Conservation (phyloP, 2,113 vertebrate species). For the Amazona vittata region DNA sequence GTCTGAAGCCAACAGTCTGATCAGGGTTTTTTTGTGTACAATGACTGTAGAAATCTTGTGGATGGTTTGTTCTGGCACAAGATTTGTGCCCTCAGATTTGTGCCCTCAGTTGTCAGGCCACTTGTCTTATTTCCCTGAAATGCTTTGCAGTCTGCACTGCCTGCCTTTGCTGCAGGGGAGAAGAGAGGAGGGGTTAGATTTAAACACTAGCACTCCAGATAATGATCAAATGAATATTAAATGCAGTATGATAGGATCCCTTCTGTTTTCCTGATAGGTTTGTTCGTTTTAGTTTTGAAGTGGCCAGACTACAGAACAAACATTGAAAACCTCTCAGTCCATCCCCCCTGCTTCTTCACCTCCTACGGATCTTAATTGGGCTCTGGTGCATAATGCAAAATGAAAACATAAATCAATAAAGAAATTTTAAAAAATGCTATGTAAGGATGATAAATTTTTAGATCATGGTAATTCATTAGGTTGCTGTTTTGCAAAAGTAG, state of each 20-base stretch:
- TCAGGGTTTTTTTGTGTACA: not conserved
- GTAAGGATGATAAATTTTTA: not conserved
- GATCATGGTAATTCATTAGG: not conserved
- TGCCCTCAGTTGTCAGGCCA: not conserved
- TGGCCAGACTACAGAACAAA: not conserved
- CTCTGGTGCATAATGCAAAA: not conserved
- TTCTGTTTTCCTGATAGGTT: not conserved
- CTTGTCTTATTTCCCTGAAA: not conserved
- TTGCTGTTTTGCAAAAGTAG: not conserved
- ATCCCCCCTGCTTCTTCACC: not conserved
- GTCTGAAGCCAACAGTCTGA: conserved; percentile 33
- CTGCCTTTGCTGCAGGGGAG: not conserved
- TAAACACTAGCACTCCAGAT: not conserved
- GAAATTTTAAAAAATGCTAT: not conserved
- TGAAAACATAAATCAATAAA: not conserved
- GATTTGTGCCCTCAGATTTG: not conserved
- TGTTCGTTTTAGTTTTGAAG: not conserved
- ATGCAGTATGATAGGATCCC: not conserved
- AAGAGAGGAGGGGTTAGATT: not conserved
- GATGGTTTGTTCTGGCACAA: conserved; percentile 29
- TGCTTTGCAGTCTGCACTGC: not conserved
- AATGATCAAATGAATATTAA: not conserved
- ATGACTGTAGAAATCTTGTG: conserved; percentile 42
- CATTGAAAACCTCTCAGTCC: not conserved
- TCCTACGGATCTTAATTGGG: not conserved